Conservation (phyloP, 2,797 vertebrate species). For the Rhodeus uyekii region DNA sequence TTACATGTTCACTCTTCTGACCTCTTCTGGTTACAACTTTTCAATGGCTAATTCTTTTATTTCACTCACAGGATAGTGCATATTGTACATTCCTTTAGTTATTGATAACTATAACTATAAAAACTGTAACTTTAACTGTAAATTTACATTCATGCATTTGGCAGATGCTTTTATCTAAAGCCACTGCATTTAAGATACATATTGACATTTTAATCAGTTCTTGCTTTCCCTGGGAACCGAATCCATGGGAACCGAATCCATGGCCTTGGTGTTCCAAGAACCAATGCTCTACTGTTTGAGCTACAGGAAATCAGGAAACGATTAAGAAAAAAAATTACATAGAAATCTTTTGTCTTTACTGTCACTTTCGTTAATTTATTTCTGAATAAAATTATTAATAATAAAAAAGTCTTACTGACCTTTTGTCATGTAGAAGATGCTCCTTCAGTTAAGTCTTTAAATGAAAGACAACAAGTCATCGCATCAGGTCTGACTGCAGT, state of each 20-base stretch:
- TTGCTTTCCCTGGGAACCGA: too few relatives aligned
- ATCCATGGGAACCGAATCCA: too few relatives aligned
- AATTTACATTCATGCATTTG: too few relatives aligned
- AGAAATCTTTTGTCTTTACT: neutral
- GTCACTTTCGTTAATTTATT: too few relatives aligned
- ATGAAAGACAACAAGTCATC: neutral
- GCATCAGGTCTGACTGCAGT: neutral
- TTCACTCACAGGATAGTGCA: neutral
- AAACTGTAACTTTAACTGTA: too few relatives aligned
- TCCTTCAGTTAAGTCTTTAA: neutral
- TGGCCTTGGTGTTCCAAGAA: too few relatives aligned
- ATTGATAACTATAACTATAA: neutral
- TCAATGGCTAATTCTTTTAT: neutral
- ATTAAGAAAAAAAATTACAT: too few relatives aligned
- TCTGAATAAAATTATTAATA: neutral
- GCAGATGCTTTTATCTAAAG: too few relatives aligned
- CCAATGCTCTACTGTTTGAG: too few relatives aligned
- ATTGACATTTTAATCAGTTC: too few relatives aligned
- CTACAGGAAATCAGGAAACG: too few relatives aligned
- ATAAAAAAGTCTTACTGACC: neutral
- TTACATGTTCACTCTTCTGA: neutral
- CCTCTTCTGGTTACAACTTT: slow-evolving; percentile 7
- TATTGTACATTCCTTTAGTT: neutral
- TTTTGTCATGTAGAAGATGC: neutral
- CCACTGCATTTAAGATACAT: too few relatives aligned